Percentiles rank a stretch among this genome's conserved stretches.
Evolutionary conservation across 2,113 vertebrate genomes (phyloP).

Genomic region (Coptodon bakossiorum): DNA sequence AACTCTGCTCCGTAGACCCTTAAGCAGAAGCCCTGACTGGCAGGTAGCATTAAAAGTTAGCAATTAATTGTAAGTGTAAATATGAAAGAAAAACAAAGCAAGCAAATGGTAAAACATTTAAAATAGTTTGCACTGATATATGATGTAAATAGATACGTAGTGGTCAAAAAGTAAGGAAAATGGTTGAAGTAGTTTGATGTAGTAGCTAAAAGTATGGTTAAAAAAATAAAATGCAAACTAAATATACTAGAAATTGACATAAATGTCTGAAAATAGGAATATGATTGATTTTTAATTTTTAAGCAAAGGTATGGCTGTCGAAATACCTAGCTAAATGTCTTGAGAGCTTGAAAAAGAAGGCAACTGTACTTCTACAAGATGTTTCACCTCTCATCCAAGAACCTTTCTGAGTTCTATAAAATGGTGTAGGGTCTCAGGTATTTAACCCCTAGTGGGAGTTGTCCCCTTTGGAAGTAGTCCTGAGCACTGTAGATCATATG

Average conservation of each 20-base stretch:
- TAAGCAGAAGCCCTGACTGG: neutral
- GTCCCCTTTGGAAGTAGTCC: neutral
- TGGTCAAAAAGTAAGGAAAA: neutral
- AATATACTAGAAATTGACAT: neutral
- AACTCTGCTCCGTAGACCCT: neutral
- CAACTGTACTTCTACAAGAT: neutral
- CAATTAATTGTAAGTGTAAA: neutral
- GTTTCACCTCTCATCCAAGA: neutral
- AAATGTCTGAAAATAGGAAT: neutral
- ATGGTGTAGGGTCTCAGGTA: neutral
- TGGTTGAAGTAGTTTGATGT: neutral
- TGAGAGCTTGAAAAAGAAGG: neutral
- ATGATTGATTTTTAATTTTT: neutral
- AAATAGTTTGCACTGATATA: neutral
- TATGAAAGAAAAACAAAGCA: neutral
- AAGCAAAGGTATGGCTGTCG: neutral
- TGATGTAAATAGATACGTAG: neutral
- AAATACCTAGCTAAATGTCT: neutral
- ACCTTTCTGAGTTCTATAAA: neutral
- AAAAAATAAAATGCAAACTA: neutral
- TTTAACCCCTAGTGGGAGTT: neutral
- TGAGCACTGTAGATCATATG: neutral
- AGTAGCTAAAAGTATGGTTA: neutral
- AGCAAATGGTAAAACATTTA: neutral
- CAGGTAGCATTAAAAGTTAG: neutral